Percentiles rank a stretch among this genome's conserved stretches.
phyloP scores from a whole-genome alignment of 2,113 vertebrate genomes.

The Siniperca knerii region DNA sequence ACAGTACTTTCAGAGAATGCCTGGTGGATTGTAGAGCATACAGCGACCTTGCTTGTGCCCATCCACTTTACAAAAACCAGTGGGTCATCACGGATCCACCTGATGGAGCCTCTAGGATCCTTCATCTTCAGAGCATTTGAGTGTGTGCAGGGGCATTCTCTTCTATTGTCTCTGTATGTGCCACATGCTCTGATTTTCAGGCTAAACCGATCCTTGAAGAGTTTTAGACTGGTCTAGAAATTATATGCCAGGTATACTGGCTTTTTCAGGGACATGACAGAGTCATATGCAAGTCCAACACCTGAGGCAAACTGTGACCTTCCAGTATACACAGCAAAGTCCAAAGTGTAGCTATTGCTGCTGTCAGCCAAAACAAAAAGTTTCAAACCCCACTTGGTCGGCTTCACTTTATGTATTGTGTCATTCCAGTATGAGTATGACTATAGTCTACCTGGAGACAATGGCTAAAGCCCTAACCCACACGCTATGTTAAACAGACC shows the following conservation, averaged over 20 bases:
- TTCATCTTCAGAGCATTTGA: too few species aligned
- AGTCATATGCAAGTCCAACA: conserved; percentile 2
- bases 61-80: conserved; percentile 27
- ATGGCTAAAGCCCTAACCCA: too few species aligned
- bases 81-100: conserved; percentile 28
- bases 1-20: not conserved
- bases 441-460: too few species aligned
- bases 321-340: conserved; percentile 27
- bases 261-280: not conserved
- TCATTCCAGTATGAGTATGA: too few species aligned
- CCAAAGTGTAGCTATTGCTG: not conserved
- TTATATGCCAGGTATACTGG: conserved; percentile 4
- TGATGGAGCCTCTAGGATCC: not conserved
- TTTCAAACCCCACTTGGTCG: not conserved
- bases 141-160: not conserved
- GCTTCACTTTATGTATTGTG: not conserved
- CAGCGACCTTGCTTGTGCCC: not conserved
- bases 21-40: conserved; percentile 34
- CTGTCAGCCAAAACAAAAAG: conserved; percentile 37
- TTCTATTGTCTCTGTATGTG: conserved; percentile 17
- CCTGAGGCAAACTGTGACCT: not conserved
- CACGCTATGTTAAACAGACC: too few species aligned
- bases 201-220: too few species aligned
- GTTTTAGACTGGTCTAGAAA: conserved; percentile 21
- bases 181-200: conserved; percentile 20